phyloP scores from a whole-genome alignment of 2,113 vertebrate genomes.

The Benitochromis conjunctus region DNA sequence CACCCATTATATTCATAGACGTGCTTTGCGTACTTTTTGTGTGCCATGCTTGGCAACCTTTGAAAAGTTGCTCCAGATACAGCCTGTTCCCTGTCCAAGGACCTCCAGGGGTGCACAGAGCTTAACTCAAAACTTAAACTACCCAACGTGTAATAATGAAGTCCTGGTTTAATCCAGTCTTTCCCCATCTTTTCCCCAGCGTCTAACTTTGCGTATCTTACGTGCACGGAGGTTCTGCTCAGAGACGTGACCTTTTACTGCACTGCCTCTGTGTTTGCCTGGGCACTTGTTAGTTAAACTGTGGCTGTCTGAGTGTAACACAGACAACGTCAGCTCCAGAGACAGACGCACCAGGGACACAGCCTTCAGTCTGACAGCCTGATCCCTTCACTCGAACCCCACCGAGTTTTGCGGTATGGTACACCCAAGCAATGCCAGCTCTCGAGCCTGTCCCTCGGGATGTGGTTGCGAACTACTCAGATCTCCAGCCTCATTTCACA shows the following conservation, averaged over 20 bases:
- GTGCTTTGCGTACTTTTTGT: not conserved
- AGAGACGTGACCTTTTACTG: slow-evolving; percentile 1
- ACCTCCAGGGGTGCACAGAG: not conserved
- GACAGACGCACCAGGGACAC: slow-evolving; percentile 7
- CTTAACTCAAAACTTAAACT: not conserved
- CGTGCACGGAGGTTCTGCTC: slow-evolving; percentile 2
- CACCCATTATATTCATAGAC: not conserved
- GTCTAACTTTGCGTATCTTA: not conserved
- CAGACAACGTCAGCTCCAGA: slow-evolving; percentile 25
- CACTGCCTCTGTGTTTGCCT: slow-evolving; percentile 42
- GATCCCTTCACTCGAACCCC: slow-evolving; percentile 8
- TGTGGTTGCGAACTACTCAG: slow-evolving; percentile 47
- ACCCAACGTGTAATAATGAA: not conserved
- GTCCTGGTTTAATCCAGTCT: not conserved
- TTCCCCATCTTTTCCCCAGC: not conserved
- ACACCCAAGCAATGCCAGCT: slow-evolving; percentile 9
- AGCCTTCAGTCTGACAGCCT: not conserved
- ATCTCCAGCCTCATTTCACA: slow-evolving; percentile 29
- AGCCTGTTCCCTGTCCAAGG: not conserved
- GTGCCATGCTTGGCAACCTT: not conserved
- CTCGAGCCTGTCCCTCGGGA: slow-evolving; percentile 44
- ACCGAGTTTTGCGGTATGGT: slow-evolving; percentile 14
- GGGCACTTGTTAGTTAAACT: slow-evolving; percentile 48
- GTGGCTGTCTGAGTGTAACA: slow-evolving; percentile 53
- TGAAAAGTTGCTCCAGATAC: not conserved